Evolutionary conservation across 2,888 invertebrate genomes (phyloP).

Genomic region (Atethmia centrago): DNA sequence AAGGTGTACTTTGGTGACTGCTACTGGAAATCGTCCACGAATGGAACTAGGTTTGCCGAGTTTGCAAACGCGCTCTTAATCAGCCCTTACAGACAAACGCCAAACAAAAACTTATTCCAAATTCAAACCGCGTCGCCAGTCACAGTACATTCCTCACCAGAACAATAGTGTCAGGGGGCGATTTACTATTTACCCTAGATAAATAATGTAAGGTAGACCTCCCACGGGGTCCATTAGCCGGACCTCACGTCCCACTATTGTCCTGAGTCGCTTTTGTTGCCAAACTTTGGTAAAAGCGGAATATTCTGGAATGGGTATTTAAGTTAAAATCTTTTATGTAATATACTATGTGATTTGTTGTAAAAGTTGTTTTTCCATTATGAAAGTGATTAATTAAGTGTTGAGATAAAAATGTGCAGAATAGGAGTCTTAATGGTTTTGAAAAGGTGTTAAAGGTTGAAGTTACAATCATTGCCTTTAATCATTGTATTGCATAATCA

Average conservation of each 20-base stretch:
- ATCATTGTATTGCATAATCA: too few species aligned
- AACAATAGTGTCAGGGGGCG: conserved; percentile 30
- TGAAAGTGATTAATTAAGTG: too few species aligned
- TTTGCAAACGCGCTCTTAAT: too few species aligned
- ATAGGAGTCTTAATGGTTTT: too few species aligned
- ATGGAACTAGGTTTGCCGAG: too few species aligned
- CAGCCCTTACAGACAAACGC: neutral
- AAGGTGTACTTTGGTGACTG: too few species aligned
- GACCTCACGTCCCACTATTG: conserved; percentile 63
- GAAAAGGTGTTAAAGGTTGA: too few species aligned
- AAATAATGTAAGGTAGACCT: conserved; percentile 50
- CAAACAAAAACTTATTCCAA: neutral
- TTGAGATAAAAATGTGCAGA: too few species aligned
- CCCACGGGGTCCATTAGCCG: conserved; percentile 51
- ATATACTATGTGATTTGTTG: neutral
- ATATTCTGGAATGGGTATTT: conserved; percentile 21
- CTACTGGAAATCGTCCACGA: too few species aligned
- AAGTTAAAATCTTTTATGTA: conserved; percentile 13
- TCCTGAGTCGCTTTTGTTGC: conserved; percentile 50
- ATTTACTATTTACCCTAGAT: conserved; percentile 50
- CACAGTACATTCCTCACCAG: conserved; percentile 16
- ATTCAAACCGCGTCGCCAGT: conserved; percentile 30
- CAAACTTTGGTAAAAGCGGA: conserved; percentile 41
- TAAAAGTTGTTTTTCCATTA: too few species aligned
- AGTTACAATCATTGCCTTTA: too few species aligned